Base-by-base conservation (phyloP, 2,113 vertebrate genomes). In the Zosterops lateralis region DNA sequence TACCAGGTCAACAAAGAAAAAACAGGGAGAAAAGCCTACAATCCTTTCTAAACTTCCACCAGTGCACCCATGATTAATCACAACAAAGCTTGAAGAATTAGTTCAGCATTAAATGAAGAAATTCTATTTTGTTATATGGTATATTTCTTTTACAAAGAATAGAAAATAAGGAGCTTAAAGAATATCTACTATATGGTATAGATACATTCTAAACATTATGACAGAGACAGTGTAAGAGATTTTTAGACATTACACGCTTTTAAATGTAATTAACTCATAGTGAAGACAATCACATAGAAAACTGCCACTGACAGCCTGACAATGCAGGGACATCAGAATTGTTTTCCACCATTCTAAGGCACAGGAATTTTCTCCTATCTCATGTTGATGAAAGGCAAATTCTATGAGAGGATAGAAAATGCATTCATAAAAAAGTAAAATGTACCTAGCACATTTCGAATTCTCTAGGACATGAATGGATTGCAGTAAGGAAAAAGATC, bases 131-230 rank as follows among this genome's bases (percentile, higher is more conserved):
- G 34, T 38, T 76, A 57, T 36, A 68, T 5, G 17, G 25, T 56
- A 3, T 71, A 72, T 72, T 87, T 72, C 7, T 90, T 92, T 56
- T 51, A 58, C 6, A 32, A 68, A 58, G 21, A 54, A 67, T 10
- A 74, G 14, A 82, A 38, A 17, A 36, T 44, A 83, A 68, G 51
- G 11, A 67, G 19, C 42, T 85, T 93, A 84, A 91, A 66, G 36
- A 87, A 32, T 87, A 89, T 58, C 45, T 76, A 47, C 75, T 64
- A 25, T 40, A 95, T 71, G 38, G 82, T 91, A 91, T 73, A 87
- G 75, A 64, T 84, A 74, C 9, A 65, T 92, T 95, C 74, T 91
- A 93, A 94, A 92, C 91, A 89, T 94, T 91, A 56, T 89, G 94
- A 95, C 89, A 94, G 66, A 87, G 19, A 50, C 4, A 44, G n/a